A percentile compares a stretch with the other conserved stretches of the same genome.
These are phyloP conservation scores for Oreochromis tanganicae DNA, from an alignment of 2,113 vertebrate species.

Conservation along the genomic window DNA sequence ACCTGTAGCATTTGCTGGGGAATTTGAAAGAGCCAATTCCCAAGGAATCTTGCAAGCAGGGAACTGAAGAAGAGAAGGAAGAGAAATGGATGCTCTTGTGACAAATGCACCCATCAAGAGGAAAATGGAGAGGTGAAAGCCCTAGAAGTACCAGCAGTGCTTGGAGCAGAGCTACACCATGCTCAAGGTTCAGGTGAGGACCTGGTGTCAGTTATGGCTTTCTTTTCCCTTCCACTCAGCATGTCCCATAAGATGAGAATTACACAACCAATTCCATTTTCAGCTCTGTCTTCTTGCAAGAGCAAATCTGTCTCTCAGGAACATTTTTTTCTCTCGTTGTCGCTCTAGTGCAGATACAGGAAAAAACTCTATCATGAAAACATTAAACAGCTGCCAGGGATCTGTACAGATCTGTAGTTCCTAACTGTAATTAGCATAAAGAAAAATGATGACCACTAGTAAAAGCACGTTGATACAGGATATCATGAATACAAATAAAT, in stretches of 20 bases:
- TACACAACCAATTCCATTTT: not conserved
- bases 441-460: not conserved
- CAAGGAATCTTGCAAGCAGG: not conserved
- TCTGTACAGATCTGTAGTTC: not conserved
- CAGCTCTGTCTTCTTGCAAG: not conserved
- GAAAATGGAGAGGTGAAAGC: not conserved
- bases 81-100: not conserved
- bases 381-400: not conserved
- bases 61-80: not conserved
- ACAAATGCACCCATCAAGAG: not conserved
- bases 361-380: not conserved
- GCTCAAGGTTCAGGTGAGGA: not conserved
- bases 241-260: not conserved
- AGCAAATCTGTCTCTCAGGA: constrained; percentile 8
- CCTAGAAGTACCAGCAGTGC: not conserved
- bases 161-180: not conserved
- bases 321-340: not conserved
- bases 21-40: not conserved
- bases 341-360: not conserved
- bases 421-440: not conserved
- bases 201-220: not conserved
- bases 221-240: not conserved
- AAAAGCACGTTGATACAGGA: not conserved
- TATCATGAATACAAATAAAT: not conserved
- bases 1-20: not conserved